These are phyloP conservation scores for Scopus umbretta DNA, from an alignment of 2,113 vertebrate genomes.

Conservation along the genomic window DNA sequence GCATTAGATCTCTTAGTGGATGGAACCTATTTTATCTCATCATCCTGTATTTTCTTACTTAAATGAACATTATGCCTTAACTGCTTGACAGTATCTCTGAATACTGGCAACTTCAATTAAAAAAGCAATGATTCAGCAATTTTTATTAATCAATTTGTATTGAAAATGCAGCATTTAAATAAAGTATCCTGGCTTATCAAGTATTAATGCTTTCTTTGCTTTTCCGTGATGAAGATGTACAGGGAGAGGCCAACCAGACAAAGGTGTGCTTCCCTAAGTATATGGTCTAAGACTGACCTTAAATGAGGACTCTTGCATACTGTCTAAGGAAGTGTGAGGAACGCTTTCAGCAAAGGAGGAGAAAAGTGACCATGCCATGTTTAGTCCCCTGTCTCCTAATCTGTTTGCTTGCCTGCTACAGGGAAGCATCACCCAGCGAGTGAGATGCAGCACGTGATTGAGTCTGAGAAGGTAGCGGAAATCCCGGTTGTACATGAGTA, in stretches of 20 bases:
- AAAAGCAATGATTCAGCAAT: neutral
- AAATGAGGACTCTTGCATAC: neutral
- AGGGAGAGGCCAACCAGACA: neutral
- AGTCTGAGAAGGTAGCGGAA: slow-evolving; percentile 73
- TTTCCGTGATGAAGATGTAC: neutral
- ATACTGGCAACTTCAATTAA: neutral
- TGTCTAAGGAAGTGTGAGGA: neutral
- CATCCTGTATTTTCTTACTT: neutral
- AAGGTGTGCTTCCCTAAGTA: neutral
- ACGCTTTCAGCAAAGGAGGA: neutral
- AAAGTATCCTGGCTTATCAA: neutral
- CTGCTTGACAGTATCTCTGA: neutral
- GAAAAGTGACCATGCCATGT: rapidly evolving
- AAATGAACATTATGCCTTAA: neutral
- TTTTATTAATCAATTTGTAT: neutral
- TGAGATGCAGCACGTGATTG: slow-evolving; percentile 73
- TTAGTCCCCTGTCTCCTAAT: neutral
- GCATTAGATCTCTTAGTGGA: neutral
- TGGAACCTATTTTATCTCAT: neutral
- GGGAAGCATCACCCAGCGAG: slow-evolving; percentile 78
- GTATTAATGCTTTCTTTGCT: neutral
- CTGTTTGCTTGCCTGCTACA: slow-evolving; percentile 14
- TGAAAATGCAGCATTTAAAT: neutral
- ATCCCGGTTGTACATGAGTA: slow-evolving; percentile 70
- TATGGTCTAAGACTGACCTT: neutral